These are phyloP conservation scores for Poecile montanus DNA, from an alignment of 2,797 vertebrate genomes.

Conservation along the genomic window DNA sequence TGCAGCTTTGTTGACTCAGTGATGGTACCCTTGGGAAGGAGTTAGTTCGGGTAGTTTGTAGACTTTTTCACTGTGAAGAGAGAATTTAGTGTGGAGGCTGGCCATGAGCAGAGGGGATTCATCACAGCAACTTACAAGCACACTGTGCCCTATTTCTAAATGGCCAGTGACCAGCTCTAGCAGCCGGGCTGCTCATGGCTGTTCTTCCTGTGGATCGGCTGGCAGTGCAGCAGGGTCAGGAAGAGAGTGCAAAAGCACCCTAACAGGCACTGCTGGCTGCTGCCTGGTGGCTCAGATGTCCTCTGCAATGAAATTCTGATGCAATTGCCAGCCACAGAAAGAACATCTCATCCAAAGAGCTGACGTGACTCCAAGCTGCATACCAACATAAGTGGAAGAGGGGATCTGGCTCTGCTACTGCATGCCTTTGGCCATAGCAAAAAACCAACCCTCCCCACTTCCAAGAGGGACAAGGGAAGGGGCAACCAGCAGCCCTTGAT, in stretches of 20 bases:
- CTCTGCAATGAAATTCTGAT: constrained; percentile 34
- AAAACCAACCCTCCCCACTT: background rate
- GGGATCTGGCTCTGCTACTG: constrained; percentile 25
- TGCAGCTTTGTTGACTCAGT: background rate
- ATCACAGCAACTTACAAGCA: background rate
- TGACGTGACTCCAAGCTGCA: background rate
- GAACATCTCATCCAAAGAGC: constrained; percentile 22
- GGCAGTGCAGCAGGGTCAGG: background rate
- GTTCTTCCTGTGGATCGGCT: background rate
- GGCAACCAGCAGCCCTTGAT: background rate
- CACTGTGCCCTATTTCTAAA: background rate
- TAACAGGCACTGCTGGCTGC: background rate
- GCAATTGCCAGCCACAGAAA: constrained; percentile 54
- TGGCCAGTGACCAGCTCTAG: background rate
- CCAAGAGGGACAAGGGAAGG: background rate
- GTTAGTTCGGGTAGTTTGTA: background rate
- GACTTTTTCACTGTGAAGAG: background rate
- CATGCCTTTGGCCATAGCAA: background rate
- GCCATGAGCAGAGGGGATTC: background rate
- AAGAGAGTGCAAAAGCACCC: background rate
- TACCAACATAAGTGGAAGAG: constrained; percentile 22
- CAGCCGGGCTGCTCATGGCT: fast-evolving
- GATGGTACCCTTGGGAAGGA: constrained; percentile 37
- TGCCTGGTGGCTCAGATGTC: constrained; percentile 33
- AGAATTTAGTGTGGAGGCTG: background rate